A percentile compares a stretch with the other conserved stretches of the same genome.
Evolutionary conservation across 2,113 vertebrate species (phyloP).

Genomic region (Chaenocephalus aceratus): DNA sequence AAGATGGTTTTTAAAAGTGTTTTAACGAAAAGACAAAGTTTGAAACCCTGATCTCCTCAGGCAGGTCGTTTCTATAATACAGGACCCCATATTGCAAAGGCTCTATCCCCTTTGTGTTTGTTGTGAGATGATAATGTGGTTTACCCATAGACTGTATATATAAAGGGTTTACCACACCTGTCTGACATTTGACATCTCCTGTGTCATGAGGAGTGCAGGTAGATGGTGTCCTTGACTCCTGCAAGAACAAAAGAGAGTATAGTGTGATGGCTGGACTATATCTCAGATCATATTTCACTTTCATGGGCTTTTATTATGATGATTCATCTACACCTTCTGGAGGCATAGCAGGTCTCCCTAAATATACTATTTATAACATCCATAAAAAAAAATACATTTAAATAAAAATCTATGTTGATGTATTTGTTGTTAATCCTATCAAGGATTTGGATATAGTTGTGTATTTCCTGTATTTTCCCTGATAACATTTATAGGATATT

Average conservation of each 20-base stretch:
- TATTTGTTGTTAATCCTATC: not conserved
- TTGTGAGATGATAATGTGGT: constrained; percentile 66
- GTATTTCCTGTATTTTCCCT: not conserved
- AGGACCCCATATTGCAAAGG: no score
- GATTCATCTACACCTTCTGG: not conserved
- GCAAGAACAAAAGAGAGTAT: constrained; percentile 61
- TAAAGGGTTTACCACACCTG: constrained; percentile 27
- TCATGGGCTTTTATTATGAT: constrained; percentile 27
- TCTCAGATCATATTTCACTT: constrained; percentile 46
- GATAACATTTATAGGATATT: no score
- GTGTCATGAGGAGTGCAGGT: constrained; percentile 64
- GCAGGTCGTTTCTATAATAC: no score
- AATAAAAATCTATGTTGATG: not conserved
- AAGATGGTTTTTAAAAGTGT: no score
- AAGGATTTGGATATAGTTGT: not conserved
- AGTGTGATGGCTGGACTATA: constrained; percentile 51
- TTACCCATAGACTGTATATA: not conserved
- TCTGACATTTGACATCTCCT: constrained; percentile 61
- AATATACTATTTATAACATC: constrained; percentile 2
- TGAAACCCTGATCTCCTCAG: no score
- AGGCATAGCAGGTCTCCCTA: not conserved
- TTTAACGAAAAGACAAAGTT: no score
- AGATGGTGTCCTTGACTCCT: constrained; percentile 79
- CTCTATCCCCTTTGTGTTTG: constrained; percentile 27
- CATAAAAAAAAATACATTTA: not conserved